phyloP scores from a whole-genome alignment of 2,113 vertebrate genomes.

The Gobius niger region DNA sequence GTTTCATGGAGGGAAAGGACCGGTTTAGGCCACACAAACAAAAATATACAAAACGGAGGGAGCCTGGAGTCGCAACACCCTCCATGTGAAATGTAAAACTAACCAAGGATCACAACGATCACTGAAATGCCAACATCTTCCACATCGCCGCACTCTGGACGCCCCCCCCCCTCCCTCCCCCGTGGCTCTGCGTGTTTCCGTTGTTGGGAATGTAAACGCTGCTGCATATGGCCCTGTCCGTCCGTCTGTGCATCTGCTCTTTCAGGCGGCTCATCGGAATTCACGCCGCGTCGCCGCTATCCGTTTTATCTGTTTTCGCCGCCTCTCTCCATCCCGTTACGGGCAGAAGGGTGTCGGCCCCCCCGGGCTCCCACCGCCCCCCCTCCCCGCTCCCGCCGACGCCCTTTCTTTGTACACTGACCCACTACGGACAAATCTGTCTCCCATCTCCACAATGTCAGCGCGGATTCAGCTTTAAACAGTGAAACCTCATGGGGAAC shows the following conservation, averaged over 20 bases:
- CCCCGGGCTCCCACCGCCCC: too few relatives aligned
- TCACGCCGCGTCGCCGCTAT: not conserved
- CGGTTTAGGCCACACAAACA: too few relatives aligned
- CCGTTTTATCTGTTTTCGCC: conserved; percentile 18
- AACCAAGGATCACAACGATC: too few relatives aligned
- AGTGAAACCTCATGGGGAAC: too few relatives aligned
- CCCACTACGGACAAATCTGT: conserved; percentile 17
- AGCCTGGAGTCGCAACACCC: too few relatives aligned
- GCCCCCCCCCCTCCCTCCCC: not conserved
- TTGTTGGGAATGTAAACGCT: not conserved
- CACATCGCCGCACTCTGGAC: not conserved
- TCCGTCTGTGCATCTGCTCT: not conserved
- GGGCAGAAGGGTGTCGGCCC: conserved; percentile 20
- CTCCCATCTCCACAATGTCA: not conserved
- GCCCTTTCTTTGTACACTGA: conserved; percentile 26
- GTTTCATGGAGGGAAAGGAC: too few relatives aligned
- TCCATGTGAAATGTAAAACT: too few relatives aligned
- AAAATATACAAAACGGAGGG: too few relatives aligned
- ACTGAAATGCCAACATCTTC: not conserved
- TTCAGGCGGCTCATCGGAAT: conserved; percentile 32
- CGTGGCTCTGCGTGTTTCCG: not conserved
- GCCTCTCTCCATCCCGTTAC: conserved; percentile 22
- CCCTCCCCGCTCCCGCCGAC: conserved; percentile 20
- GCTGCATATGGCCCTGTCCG: not conserved
- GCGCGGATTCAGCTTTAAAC: too few relatives aligned